Evolutionary conservation across 2,113 vertebrate genomes (phyloP).

Genomic region (Onychostoma macrolepis): DNA sequence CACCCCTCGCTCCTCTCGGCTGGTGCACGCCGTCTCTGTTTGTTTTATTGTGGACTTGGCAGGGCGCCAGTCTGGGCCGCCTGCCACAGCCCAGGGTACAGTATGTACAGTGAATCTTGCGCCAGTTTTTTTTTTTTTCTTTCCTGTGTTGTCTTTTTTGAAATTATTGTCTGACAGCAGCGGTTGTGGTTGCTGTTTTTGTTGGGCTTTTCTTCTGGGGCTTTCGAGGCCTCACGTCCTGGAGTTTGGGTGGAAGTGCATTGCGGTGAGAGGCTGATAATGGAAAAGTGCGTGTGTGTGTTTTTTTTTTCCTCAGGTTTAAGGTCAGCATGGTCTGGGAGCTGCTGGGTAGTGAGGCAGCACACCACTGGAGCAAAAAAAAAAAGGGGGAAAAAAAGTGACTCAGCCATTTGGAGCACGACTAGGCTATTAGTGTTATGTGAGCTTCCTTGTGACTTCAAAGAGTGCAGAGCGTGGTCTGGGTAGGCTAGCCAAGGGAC

Average conservation of each 20-base stretch:
- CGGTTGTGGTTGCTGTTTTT: constrained; percentile 37
- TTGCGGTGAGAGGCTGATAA: constrained; percentile 24
- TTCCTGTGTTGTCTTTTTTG: constrained; percentile 50
- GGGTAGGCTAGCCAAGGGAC: constrained; percentile 52
- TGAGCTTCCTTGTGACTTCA: constrained; percentile 62
- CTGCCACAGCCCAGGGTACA: constrained; percentile 92
- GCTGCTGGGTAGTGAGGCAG: constrained; percentile 36
- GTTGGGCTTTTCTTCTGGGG: neutral
- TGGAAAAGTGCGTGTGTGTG: constrained; percentile 25
- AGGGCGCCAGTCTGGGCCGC: constrained; percentile 80
- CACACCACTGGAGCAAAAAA: constrained; percentile 9
- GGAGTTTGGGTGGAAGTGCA: constrained; percentile 11
- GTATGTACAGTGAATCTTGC: constrained; percentile 94
- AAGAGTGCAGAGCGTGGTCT: constrained; percentile 55
- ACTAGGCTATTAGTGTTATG: constrained; percentile 58
- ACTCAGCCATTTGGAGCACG: constrained; percentile 52
- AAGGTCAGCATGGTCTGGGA: constrained; percentile 53
- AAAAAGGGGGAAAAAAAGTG: constrained; percentile 35
- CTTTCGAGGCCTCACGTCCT: neutral
- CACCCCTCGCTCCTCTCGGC: constrained; percentile 46
- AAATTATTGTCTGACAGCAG: constrained; percentile 50
- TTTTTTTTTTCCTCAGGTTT: constrained; percentile 45
- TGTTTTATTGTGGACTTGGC: constrained; percentile 87
- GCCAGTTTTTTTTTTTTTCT: constrained; percentile 77
- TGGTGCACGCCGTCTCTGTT: constrained; percentile 74